These are phyloP conservation scores for Rhorus exstirpatorius DNA, from an alignment of 2,888 invertebrate species.

Conservation along the genomic window DNA sequence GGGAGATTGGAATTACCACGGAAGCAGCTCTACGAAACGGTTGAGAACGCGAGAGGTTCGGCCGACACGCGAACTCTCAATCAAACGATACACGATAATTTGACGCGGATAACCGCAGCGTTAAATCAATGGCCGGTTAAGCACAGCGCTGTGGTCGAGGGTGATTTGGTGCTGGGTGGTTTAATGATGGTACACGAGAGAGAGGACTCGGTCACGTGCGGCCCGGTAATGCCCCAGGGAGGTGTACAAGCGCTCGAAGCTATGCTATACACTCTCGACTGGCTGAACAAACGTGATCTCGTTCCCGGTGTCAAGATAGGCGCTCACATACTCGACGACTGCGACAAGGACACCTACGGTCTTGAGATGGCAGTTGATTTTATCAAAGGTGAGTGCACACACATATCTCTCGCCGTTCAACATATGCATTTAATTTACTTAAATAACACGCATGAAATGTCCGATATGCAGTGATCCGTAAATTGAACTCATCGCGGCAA, in stretches of 20 bases:
- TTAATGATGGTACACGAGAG: constrained; percentile 97
- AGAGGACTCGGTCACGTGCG: constrained; percentile 93
- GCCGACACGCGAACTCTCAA: constrained; percentile 43
- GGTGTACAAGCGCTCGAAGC: constrained; percentile 94
- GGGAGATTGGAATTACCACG: constrained; percentile 14
- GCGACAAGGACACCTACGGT: constrained; percentile 96
- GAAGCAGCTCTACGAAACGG: constrained; percentile 20
- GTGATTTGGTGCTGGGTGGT: constrained; percentile 94
- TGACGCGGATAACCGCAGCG: constrained; percentile 80
- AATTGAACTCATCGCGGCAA: constrained; percentile 8
- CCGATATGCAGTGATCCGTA: not conserved
- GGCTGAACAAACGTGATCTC: constrained; percentile 88
- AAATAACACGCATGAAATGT: not conserved
- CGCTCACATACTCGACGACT: constrained; percentile 95
- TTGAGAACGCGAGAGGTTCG: not conserved
- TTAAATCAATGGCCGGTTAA: constrained; percentile 91
- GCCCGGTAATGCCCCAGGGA: constrained; percentile 96
- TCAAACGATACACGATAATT: constrained; percentile 70
- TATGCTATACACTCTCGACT: constrained; percentile 95
- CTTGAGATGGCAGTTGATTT: constrained; percentile 97
- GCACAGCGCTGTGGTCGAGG: constrained; percentile 93
- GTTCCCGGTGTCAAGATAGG: constrained; percentile 92
- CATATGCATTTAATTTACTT: not conserved
- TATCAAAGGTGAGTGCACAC: constrained; percentile 92
- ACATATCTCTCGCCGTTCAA: not conserved